Evolutionary conservation across 2,888 invertebrate species (phyloP), one percentile per base, ranked within the genome.

Genomic region (Drosophila vallismaia): DNA sequence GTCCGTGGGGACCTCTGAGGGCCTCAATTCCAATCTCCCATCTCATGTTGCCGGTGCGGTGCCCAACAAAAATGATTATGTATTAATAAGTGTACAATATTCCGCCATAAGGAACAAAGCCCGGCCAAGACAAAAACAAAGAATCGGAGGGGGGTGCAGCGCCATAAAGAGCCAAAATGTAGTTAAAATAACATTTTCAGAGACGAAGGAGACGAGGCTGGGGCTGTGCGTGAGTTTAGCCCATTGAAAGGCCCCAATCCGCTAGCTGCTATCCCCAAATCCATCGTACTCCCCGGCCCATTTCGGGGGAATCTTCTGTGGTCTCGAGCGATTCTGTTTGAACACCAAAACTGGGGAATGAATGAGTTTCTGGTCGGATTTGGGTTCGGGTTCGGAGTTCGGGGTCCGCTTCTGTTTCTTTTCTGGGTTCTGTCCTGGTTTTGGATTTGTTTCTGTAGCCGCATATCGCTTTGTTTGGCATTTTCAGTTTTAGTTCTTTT

Each of bases 1-100:
- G 64, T 74, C 75, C 77, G 42, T 68, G 60, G 80, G 75, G 81
- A 76, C 55, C 62, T 55, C 50, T 64, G 51, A 79, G 68, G 36
- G 51, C 42, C 51, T 14, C 46, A 46, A 19, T 45, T 50, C 46
- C 40, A 51, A 52, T 51, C 26, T 38, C 50, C 45, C 36, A 54
- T 54, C 54, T 60, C 60, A 29, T 59, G 51, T 48, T 56, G 46
- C 62, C 75, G 80, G 80, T 71, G 44, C 75, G 77, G 86, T 74
- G 44, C 78, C 76, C 79, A 66, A 67, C 67, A 68, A 66, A 62
- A 67, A 76, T 77, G 84, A 83, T 80, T 80, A 79, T 79, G 84
- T 83, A 83, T 86, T 79, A 86, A 80, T 86, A 80, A 86, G 86
- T 77, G 75, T 76, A 76, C 77, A 62, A 86, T 75, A 74, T 79